A percentile compares a stretch with the other conserved stretches of the same genome.
Conservation (phyloP, 1,140 invertebrate genomes). For the Drosophila kohkoa region DNA sequence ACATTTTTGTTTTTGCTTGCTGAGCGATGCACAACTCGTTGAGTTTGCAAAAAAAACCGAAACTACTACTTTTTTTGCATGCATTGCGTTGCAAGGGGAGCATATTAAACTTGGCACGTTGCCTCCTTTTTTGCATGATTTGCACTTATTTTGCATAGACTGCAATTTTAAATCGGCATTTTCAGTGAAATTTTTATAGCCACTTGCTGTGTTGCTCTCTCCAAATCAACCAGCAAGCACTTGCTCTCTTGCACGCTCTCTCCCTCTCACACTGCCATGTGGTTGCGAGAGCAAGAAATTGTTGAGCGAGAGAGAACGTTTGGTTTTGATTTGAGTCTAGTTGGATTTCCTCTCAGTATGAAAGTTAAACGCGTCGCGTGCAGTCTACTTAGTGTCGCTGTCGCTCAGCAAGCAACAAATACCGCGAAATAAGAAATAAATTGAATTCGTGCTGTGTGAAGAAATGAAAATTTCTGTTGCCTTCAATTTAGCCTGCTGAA, state of each 20-base stretch:
- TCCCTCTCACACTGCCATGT: background rate
- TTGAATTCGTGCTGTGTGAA: conserved; percentile 18
- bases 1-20: background rate
- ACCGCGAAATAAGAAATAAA: conserved; percentile 33
- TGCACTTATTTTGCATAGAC: conserved; percentile 49
- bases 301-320: background rate
- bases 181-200: conserved; percentile 43
- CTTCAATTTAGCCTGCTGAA: conserved; percentile 22
- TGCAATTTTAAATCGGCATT: conserved; percentile 33
- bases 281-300: conserved; percentile 2
- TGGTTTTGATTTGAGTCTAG: conserved; percentile 25
- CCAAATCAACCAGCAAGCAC: conserved; percentile 2
- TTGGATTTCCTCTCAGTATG: conserved; percentile 39
- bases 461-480: conserved; percentile 41
- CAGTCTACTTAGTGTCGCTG: conserved; percentile 21
- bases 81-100: conserved; percentile 9
- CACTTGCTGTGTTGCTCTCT: background rate
- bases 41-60: conserved; percentile 11
- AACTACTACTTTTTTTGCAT: conserved; percentile 4
- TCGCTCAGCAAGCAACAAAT: background rate
- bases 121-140: conserved; percentile 35
- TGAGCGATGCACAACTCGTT: background rate
- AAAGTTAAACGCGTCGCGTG: conserved; percentile 44
- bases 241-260: conserved; percentile 1
- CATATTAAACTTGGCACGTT: conserved; percentile 11